Evolutionary conservation across 2,888 invertebrate genomes (phyloP).

Genomic region (Sylvicola fuscatus): DNA sequence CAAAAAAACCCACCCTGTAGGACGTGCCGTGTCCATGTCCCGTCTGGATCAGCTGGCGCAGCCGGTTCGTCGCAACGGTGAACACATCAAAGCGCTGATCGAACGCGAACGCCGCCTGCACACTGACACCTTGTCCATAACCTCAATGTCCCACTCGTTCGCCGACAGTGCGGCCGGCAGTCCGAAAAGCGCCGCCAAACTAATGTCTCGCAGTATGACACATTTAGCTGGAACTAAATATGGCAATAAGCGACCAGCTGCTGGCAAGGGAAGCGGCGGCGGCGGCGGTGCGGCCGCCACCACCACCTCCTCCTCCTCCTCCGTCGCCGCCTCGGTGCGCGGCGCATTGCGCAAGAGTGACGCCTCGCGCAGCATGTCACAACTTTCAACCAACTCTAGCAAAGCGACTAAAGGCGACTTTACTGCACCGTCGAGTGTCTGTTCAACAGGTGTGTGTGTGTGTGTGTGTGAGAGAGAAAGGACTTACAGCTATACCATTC

Average conservation of each 20-base stretch:
- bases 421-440: slow-evolving; percentile 13
- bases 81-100: slow-evolving; percentile 24
- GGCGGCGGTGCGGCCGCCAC: too few species aligned
- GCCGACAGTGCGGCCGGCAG: neutral
- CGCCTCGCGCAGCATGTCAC: slow-evolving; percentile 30
- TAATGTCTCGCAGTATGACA: slow-evolving; percentile 52
- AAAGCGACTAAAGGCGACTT: too few species aligned
- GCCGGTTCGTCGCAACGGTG: slow-evolving; percentile 37
- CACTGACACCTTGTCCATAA: slow-evolving; percentile 10
- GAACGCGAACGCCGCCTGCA: slow-evolving; percentile 23
- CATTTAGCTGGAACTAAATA: slow-evolving; percentile 25
- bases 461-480: too few species aligned
- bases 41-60: slow-evolving; percentile 70
- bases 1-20: too few species aligned
- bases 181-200: slow-evolving; percentile 9
- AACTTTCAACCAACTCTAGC: slow-evolving; percentile 16
- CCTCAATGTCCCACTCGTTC: slow-evolving; percentile 10
- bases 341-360: slow-evolving; percentile 19
- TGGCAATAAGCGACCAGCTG: too few species aligned
- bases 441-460: slow-evolving; percentile 10
- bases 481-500: too few species aligned
- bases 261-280: too few species aligned
- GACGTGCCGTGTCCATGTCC: slow-evolving; percentile 87
- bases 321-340: too few species aligned
- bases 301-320: too few species aligned